Evolutionary conservation across 2,888 invertebrate species (phyloP).

Genomic region (Norana najaformis): DNA sequence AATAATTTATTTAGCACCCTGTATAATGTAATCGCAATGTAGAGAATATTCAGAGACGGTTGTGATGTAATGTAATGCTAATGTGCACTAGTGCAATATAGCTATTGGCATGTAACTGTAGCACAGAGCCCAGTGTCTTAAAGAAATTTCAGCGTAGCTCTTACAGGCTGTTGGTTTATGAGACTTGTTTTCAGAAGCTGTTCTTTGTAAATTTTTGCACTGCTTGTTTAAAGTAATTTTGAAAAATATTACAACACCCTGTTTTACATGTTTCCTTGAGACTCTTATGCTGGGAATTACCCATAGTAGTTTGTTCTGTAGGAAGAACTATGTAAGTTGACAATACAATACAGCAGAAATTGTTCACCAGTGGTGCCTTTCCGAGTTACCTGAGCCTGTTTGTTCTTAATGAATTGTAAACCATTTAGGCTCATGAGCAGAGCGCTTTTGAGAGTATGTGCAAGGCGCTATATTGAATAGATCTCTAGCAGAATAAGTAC

Average conservation of each 20-base stretch:
- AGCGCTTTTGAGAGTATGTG: background rate
- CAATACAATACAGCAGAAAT: background rate
- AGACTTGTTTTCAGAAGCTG: slow-evolving; percentile 3
- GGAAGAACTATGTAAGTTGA: background rate
- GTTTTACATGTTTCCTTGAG: no score
- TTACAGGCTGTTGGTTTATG: background rate
- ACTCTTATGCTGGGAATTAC: no score
- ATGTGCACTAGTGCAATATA: background rate
- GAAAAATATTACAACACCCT: no score
- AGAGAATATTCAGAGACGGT: background rate
- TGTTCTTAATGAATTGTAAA: background rate
- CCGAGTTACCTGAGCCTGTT: background rate
- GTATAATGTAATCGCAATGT: slow-evolving; percentile 13
- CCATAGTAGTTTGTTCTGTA: background rate
- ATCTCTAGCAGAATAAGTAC: background rate
- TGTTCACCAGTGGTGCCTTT: background rate
- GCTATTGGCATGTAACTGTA: background rate
- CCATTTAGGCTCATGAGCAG: background rate
- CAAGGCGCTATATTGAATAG: background rate
- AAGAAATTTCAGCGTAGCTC: background rate
- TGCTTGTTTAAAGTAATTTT: background rate
- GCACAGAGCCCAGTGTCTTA: background rate
- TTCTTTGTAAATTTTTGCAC: background rate
- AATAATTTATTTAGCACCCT: background rate
- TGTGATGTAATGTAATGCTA: slow-evolving; percentile 5